Conservation (phyloP, 2,797 vertebrate genomes). For the Coregonus suidteri region DNA sequence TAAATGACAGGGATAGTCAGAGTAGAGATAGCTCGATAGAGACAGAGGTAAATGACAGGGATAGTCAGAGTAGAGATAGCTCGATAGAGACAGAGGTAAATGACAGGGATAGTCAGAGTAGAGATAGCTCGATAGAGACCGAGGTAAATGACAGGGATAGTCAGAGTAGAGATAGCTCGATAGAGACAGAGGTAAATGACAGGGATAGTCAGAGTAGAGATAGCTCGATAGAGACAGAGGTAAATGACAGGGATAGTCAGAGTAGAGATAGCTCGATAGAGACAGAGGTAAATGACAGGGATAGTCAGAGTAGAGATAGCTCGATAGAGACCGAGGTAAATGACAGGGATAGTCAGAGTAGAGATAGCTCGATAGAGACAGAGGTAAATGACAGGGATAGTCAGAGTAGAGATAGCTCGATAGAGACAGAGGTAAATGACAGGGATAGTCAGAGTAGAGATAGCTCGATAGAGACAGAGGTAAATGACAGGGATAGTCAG, state of each 20-base stretch:
- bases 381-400: too few species aligned
- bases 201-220: not conserved
- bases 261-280: too few species aligned
- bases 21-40: not conserved
- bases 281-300: too few species aligned
- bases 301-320: too few species aligned
- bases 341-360: not conserved
- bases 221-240: not conserved
- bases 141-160: conserved; percentile 9
- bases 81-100: not conserved
- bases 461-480: too few species aligned
- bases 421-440: too few species aligned
- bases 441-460: too few species aligned
- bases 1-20: not conserved
- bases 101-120: conserved; percentile 22
- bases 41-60: not conserved
- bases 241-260: too few species aligned
- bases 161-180: not conserved
- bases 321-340: too few species aligned
- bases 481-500: too few species aligned
- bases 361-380: conserved; percentile 1
- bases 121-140: conserved; percentile 12
- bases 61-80: not conserved
- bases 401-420: too few species aligned
- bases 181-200: not conserved